Evolutionary conservation across 2,888 invertebrate genomes (phyloP), one percentile per base, ranked within the genome.

Genomic region (Megaustenia siamemsis): DNA sequence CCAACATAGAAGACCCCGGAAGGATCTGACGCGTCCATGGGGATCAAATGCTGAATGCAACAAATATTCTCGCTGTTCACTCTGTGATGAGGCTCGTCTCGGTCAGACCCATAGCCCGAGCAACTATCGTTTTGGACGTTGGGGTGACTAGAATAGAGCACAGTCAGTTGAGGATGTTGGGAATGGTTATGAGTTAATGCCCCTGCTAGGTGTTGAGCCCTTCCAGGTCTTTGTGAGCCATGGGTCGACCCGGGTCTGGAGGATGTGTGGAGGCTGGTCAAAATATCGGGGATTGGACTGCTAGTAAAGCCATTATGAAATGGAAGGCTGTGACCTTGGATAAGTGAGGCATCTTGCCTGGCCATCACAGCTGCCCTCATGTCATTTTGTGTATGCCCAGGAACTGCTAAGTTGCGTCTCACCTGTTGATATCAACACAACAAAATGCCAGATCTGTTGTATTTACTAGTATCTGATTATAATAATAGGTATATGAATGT

Each of bases 181-280:
- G 40, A n/a, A 15, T 69, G 68, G 18, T 63, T n/a, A 35, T 38
- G 21, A 6, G n/a, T 18, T 6, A 73, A 40, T 35, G 75, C 82
- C 21, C 82, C 82, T 18, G 82, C 82, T 63, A 76, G 82, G 49
- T 82, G 82, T 10, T 76, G 75, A 10, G 76, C 76, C 49, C 82
- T 40, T 0, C 76, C 73, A 35, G 56, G n/a, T 35, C 63, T 60
- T 21, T 38, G 63, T 38, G 15, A 18, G 18, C 60, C 24, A 1
- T 18, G 63, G 0, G 63, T 28, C 3, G 32, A n/a, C 18, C 63
- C 21, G 45, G 63, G 49, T 32, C 49, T 49, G 53, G 71, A 40
- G 38, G 40, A 38, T 4, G 18, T 12, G 38, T 38, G n/a, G 38
- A 60, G 3, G 21, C 49, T 53, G 38, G 77, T 40, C 60, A 60